These are phyloP conservation scores for Embiotoca jacksoni DNA, from an alignment of 2,113 vertebrate genomes.

Conservation along the genomic window DNA sequence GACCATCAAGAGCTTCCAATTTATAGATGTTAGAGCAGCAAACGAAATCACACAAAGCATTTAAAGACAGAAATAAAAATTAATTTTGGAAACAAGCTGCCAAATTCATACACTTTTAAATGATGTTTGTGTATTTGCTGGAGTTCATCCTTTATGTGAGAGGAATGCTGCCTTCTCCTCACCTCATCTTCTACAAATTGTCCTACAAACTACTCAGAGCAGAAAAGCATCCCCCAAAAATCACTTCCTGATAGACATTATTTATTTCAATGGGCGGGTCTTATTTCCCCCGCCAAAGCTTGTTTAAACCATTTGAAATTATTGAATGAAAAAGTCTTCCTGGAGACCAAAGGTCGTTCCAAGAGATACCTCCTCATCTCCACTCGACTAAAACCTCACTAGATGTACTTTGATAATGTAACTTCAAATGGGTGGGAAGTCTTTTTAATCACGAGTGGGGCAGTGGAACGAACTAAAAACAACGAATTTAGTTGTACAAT, in stretches of 20 bases:
- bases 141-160: neutral
- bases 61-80: too few species aligned
- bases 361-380: neutral
- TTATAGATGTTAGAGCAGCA: neutral
- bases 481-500: too few species aligned
- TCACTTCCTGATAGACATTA: too few species aligned
- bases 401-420: neutral
- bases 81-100: too few species aligned
- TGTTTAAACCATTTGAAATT: neutral
- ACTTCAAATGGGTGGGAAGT: neutral
- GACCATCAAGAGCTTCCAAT: neutral
- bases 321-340: neutral
- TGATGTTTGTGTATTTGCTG: neutral
- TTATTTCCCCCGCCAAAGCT: neutral
- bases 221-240: too few species aligned
- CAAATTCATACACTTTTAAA: neutral
- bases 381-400: neutral
- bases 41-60: neutral
- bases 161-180: too few species aligned
- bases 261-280: too few species aligned
- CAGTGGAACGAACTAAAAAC: too few species aligned
- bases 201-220: too few species aligned
- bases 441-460: too few species aligned
- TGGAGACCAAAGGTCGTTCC: too few species aligned
- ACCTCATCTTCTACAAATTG: too few species aligned